phyloP scores from a whole-genome alignment of 2,113 vertebrate genomes.

The Corydoras maculifer region DNA sequence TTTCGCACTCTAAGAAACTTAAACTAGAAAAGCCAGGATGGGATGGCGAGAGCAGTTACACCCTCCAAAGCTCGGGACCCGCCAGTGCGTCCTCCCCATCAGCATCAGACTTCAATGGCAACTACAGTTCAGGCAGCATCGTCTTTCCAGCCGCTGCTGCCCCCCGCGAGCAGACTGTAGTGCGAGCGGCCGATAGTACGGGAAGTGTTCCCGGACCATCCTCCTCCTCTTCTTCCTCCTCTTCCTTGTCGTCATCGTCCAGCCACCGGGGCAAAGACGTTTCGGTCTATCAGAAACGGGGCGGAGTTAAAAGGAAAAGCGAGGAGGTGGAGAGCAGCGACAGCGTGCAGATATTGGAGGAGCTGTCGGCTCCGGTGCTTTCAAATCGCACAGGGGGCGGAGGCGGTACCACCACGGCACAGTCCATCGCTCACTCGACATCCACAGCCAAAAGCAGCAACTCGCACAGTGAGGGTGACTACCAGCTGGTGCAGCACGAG shows the following conservation, averaged over 20 bases:
- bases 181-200: conserved; percentile 91
- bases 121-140: conserved; percentile 75
- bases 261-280: conserved; percentile 77
- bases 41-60: conserved; percentile 82
- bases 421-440: conserved; percentile 73
- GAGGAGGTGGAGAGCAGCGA: conserved; percentile 97
- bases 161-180: conserved; percentile 84
- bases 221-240: conserved; percentile 60
- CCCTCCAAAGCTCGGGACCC: conserved; percentile 77
- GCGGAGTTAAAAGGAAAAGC: conserved; percentile 94
- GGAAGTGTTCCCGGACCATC: conserved; percentile 73
- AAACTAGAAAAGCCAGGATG: conserved; percentile 91
- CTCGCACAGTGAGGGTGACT: conserved; percentile 93
- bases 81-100: conserved; percentile 61
- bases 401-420: conserved; percentile 79
- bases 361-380: conserved; percentile 93
- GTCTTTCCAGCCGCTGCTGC: conserved; percentile 68
- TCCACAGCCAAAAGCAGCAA: conserved; percentile 93
- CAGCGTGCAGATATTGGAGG: conserved; percentile 97
- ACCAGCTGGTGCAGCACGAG: conserved; percentile 97
- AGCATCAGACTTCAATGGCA: conserved; percentile 74
- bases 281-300: conserved; percentile 80
- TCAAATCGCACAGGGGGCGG: conserved; percentile 82
- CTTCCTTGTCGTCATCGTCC: conserved; percentile 48
- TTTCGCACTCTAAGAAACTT: conserved; percentile 91